Evolutionary conservation across 2,797 vertebrate genomes (phyloP), one percentile per base, ranked within the genome.

Genomic region (Rachycentron canadum): DNA sequence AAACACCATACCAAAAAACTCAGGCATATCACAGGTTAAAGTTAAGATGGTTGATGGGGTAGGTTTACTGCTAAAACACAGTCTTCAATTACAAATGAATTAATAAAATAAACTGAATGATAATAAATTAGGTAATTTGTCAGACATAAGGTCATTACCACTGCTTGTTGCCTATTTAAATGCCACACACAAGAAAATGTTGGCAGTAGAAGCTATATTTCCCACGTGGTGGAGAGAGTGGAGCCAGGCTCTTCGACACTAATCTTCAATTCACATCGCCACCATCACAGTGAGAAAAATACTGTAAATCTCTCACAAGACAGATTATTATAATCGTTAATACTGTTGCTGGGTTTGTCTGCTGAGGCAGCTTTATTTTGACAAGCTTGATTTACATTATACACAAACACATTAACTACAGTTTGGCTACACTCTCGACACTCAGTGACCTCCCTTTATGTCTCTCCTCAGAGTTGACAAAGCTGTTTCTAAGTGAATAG

Each of bases 381-480:
- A 77, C 13, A 34, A 21, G n/a, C 26, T 59, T 75, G 53, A 68
- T 50, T 61, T 53, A 73, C 16, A 57, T 58, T 2, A 60, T 21
- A 66, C 55, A 17, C 61, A 50, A 32, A 47, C 45, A 53, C 19
- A 36, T 36, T 38, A 57, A 32, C 10, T 23, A 50, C 2, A 26
- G 49, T 55, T 45, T 55, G 32, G 25, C 19, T 50, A 50, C 12
- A 55, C 14, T 26, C 41, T 5, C 7, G 2, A 56, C 65, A 76
- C 52, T 68, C 67, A 63, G 0, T 61, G 72, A 57, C 76, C 78
- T 72, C 19, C 38, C 9, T 68, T 73, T 43, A 30, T 41, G 50
- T 38, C 11, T 45, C 49, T 34, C 50, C 6, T 69, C 57, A 62
- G 38, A 74, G 52, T 61, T 72, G 69, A 78, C 56, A 79, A 73